Conservation (phyloP, 2,888 invertebrate genomes). For the Leptopilina drosophilae region DNA sequence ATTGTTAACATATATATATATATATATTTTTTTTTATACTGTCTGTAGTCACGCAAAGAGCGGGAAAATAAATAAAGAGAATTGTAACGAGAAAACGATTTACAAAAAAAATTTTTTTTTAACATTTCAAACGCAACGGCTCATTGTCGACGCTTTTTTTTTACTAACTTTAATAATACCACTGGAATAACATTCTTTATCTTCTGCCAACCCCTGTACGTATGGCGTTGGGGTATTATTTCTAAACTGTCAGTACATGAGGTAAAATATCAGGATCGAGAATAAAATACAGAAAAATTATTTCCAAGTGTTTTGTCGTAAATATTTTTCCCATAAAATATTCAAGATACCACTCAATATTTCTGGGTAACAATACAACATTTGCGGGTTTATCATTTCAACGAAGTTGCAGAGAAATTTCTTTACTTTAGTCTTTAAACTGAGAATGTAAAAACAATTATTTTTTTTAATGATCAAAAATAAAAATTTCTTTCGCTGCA, state of each 20-base stretch:
- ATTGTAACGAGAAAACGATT: slow-evolving; percentile 31
- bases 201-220: slow-evolving; percentile 3
- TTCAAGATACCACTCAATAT: background rate
- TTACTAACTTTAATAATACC: slow-evolving; percentile 33
- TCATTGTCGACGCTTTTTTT: slow-evolving; percentile 24
- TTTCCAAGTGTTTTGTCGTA: background rate
- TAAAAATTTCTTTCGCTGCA: background rate
- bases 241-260: slow-evolving; percentile 29
- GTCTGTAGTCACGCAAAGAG: slow-evolving; percentile 14
- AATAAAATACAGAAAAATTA: slow-evolving; percentile 24
- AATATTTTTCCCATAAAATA: background rate
- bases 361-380: slow-evolving; percentile 18
- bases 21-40: slow-evolving; percentile 2
- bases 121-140: slow-evolving; percentile 24
- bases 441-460: background rate
- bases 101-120: slow-evolving; percentile 25
- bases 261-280: slow-evolving; percentile 18
- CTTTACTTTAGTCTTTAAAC: background rate
- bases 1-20: background rate
- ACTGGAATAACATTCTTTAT: slow-evolving; percentile 18
- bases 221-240: slow-evolving; percentile 35
- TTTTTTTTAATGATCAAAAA: background rate
- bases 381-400: slow-evolving; percentile 1
- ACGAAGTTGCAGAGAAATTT: slow-evolving; percentile 14
- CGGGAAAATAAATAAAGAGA: slow-evolving; percentile 49